These are phyloP conservation scores for Leptestheria dahalacensis DNA, from an alignment of 1,140 invertebrate genomes.

Conservation along the genomic window DNA sequence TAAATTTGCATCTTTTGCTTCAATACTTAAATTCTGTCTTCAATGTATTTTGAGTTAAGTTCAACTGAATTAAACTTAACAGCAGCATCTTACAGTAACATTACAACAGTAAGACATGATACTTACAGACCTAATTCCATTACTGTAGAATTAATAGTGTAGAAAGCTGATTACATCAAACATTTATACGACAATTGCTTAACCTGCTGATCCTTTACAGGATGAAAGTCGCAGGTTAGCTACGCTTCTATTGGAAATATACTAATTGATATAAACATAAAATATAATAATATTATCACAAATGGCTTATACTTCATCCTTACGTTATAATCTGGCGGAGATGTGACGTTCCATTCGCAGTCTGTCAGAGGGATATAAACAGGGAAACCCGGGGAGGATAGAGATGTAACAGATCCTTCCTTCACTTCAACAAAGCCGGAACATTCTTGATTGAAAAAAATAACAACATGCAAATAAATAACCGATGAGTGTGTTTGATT, in stretches of 20 bases:
- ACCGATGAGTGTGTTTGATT: not conserved
- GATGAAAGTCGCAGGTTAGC: not conserved
- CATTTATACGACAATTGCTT: too few species aligned
- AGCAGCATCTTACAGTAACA: too few species aligned
- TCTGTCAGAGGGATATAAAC: conserved; percentile 10
- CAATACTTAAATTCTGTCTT: not conserved
- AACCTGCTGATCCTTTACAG: not conserved
- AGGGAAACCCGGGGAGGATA: conserved; percentile 9
- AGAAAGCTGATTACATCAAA: too few species aligned
- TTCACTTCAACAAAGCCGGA: not conserved
- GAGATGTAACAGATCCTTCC: not conserved
- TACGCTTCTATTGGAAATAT: not conserved
- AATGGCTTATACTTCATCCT: not conserved
- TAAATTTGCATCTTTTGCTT: not conserved
- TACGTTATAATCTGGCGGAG: conserved; percentile 6
- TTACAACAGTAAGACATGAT: too few species aligned
- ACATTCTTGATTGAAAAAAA: not conserved
- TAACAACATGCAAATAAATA: not conserved
- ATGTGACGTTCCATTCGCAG: conserved; percentile 14
- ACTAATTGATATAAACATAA: not conserved
- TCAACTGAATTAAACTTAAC: too few species aligned
- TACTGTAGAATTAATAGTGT: too few species aligned
- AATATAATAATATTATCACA: not conserved
- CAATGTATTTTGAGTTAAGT: too few species aligned
- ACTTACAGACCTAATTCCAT: too few species aligned